Evolutionary conservation across 92 coral and sea anemone species (phyloP).

Genomic region (Parazoanthus darwini): DNA sequence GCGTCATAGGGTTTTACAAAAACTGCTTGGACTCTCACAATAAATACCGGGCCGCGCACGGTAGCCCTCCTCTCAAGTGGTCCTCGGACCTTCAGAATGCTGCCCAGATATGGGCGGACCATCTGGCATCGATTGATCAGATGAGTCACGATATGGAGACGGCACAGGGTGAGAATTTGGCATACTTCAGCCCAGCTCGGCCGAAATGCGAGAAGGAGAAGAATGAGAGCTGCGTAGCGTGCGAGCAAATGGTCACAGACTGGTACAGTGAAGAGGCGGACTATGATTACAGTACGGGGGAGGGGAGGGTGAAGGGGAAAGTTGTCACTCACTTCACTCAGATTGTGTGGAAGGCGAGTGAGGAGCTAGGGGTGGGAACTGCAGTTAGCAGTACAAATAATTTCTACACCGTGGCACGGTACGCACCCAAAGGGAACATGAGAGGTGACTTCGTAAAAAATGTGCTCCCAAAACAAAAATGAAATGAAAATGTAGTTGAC

Average conservation of each 20-base stretch:
- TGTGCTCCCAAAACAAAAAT: constrained; percentile 11
- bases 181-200: constrained; percentile 23
- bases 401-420: constrained; percentile 47
- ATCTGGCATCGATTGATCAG: constrained; percentile 38
- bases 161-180: constrained; percentile 48
- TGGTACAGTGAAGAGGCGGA: constrained; percentile 47
- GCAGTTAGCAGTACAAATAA: constrained; percentile 43
- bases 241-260: constrained; percentile 36
- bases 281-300: constrained; percentile 36
- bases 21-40: constrained; percentile 53
- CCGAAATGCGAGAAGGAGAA: constrained; percentile 34
- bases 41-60: constrained; percentile 46
- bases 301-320: constrained; percentile 9
- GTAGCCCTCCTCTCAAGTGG: constrained; percentile 44
- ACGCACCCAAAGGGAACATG: constrained; percentile 49
- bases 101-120: constrained; percentile 52
- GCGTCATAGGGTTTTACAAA: constrained; percentile 29
- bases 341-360: constrained; percentile 57
- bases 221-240: constrained; percentile 30
- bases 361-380: constrained; percentile 36
- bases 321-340: constrained; percentile 25
- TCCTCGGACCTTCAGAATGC: constrained; percentile 37
- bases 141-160: constrained; percentile 45
- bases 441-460: constrained; percentile 12
- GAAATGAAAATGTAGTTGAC: not conserved